These are phyloP conservation scores for Parazoanthus darwini DNA, from an alignment of 92 coral and sea anemone species.

Conservation along the genomic window DNA sequence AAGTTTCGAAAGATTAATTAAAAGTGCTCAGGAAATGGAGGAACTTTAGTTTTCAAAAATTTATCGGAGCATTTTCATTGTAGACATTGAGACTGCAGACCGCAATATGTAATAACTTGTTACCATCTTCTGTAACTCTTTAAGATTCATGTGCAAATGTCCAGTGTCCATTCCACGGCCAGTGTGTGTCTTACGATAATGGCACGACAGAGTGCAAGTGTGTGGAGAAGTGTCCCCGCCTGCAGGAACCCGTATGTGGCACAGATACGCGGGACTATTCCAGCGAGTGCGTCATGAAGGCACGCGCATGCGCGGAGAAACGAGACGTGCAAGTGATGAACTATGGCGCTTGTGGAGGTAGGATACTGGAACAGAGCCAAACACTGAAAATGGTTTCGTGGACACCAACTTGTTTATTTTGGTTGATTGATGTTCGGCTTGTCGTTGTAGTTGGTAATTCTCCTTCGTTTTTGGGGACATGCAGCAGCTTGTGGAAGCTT, in stretches of 20 bases:
- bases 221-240: constrained; percentile 67
- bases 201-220: constrained; percentile 85
- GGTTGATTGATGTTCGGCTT: too few species aligned
- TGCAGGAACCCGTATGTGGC: constrained; percentile 90
- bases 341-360: constrained; percentile 84
- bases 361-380: neutral
- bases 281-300: constrained; percentile 80
- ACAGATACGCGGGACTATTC: constrained; percentile 82
- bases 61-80: too few species aligned
- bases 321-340: constrained; percentile 59
- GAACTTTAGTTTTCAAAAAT: neutral
- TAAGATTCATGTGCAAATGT: constrained; percentile 89
- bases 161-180: constrained; percentile 73
- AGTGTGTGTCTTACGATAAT: constrained; percentile 82
- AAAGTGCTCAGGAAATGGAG: too few species aligned
- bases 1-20: too few species aligned
- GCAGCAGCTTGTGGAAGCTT: too few species aligned
- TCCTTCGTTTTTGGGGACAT: too few species aligned
- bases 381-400: too few species aligned
- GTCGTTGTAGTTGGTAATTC: too few species aligned
- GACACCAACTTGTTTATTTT: too few species aligned
- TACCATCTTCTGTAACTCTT: neutral
- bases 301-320: constrained; percentile 75
- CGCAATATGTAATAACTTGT: too few species aligned
- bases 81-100: too few species aligned